phyloP scores from a whole-genome alignment of 2,888 invertebrate genomes.

The Luperina testacea region DNA sequence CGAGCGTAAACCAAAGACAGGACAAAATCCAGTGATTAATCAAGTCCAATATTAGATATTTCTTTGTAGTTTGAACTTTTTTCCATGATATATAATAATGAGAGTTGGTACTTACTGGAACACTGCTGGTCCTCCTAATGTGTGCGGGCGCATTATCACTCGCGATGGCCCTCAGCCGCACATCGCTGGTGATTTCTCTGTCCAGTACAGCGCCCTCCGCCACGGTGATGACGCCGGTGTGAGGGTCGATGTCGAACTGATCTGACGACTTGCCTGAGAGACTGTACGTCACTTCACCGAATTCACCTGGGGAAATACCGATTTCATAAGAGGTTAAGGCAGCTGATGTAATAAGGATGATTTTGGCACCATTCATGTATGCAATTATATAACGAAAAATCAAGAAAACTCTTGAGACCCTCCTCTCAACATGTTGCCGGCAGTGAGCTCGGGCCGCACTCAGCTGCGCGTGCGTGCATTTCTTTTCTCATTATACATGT shows the following conservation, averaged over 20 bases:
- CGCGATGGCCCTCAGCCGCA: slow-evolving; percentile 94
- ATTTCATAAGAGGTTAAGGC: not conserved
- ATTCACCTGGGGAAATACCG: slow-evolving; percentile 86
- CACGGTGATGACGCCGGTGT: slow-evolving; percentile 94
- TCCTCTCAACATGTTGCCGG: no score
- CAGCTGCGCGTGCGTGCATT: no score
- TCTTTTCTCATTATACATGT: no score
- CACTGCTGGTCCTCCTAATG: slow-evolving; percentile 92
- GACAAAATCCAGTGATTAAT: not conserved
- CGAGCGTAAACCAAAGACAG: not conserved
- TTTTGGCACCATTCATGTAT: not conserved
- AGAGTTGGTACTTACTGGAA: slow-evolving; percentile 89
- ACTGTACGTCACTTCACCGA: slow-evolving; percentile 94
- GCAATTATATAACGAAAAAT: not conserved
- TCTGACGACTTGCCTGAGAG: slow-evolving; percentile 93
- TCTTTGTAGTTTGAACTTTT: not conserved
- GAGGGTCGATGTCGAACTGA: slow-evolving; percentile 93
- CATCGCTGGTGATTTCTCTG: slow-evolving; percentile 92
- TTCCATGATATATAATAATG: not conserved
- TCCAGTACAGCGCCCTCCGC: slow-evolving; percentile 93
- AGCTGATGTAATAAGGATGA: not conserved
- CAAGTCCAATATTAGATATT: not conserved
- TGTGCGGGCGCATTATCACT: slow-evolving; percentile 94
- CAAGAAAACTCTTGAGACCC: no score
- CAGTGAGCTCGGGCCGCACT: no score